These are phyloP conservation scores for Acleris sparsana DNA, from an alignment of 2,888 invertebrate species.

Conservation along the genomic window DNA sequence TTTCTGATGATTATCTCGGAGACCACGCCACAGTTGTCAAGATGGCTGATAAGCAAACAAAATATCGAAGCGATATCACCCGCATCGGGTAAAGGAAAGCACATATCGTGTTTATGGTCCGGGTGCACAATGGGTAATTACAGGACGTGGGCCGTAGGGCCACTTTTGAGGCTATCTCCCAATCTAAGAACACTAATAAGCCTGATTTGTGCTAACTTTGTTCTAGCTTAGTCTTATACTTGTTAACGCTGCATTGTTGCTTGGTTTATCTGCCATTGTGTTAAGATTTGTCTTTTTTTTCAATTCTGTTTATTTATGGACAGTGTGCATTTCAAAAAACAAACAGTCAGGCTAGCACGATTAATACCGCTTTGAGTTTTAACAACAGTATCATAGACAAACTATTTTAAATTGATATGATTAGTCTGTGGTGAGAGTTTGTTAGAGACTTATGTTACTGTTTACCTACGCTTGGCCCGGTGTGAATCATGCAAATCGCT, in stretches of 20 bases:
- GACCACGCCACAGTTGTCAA: conserved; percentile 2
- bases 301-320: not conserved
- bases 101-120: conserved; percentile 43
- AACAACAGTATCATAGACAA: too few species aligned
- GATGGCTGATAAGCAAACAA: conserved; percentile 29
- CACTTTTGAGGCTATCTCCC: conserved; percentile 51
- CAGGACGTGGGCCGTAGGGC: conserved; percentile 35
- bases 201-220: conserved; percentile 50
- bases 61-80: conserved; percentile 28
- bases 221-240: not conserved
- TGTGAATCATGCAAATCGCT: too few species aligned
- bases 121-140: conserved; percentile 48
- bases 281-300: conserved; percentile 8
- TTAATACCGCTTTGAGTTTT: too few species aligned
- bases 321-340: not conserved
- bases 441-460: too few species aligned
- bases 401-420: too few species aligned
- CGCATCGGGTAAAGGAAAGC: conserved; percentile 29
- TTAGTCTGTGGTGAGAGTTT: too few species aligned
- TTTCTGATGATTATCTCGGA: conserved; percentile 2
- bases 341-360: too few species aligned
- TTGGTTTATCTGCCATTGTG: conserved; percentile 32
- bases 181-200: conserved; percentile 61
- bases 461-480: too few species aligned
- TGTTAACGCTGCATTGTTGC: conserved; percentile 2